These are phyloP conservation scores for Drosophila prolongata DNA, from an alignment of 2,888 invertebrate species.

Conservation along the genomic window DNA sequence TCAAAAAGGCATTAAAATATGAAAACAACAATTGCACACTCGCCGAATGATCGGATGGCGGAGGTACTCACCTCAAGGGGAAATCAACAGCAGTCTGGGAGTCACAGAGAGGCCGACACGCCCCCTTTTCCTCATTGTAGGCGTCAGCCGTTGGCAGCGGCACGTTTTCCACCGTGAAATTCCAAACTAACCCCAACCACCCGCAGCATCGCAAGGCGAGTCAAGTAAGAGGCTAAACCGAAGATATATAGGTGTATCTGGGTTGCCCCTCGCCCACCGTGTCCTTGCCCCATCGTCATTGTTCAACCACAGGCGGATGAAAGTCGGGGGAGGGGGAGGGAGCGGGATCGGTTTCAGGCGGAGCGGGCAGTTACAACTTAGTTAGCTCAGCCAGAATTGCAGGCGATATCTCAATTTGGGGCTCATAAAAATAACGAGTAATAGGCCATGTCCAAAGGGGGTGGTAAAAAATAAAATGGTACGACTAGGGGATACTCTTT, in stretches of 20 bases:
- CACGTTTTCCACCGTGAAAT: conserved; percentile 72
- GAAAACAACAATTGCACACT: conserved; percentile 68
- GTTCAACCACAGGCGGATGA: conserved; percentile 63
- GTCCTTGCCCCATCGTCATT: conserved; percentile 64
- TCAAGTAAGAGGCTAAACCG: conserved; percentile 35
- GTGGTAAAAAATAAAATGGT: background rate
- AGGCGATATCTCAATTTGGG: conserved; percentile 81
- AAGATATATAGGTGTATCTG: conserved; percentile 38
- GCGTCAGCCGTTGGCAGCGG: conserved; percentile 69
- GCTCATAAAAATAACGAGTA: conserved; percentile 54
- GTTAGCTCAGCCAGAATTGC: conserved; percentile 55
- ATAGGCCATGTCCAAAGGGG: conserved; percentile 33
- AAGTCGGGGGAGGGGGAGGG: conserved; percentile 25
- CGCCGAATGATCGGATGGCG: background rate
- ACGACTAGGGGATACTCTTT: conserved; percentile 6
- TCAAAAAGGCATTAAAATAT: conserved; percentile 76
- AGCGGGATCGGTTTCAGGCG: conserved; percentile 22
- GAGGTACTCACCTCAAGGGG: conserved; percentile 62
- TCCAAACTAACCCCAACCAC: conserved; percentile 40
- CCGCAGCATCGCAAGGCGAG: conserved; percentile 25
- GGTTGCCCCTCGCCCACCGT: conserved; percentile 4
- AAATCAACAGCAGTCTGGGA: conserved; percentile 70
- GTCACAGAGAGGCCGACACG: conserved; percentile 50
- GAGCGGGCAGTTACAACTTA: conserved; percentile 66
- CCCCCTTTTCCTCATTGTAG: conserved; percentile 49